Evolutionary conservation across 2,888 invertebrate genomes (phyloP), one percentile per base, ranked within the genome.

Genomic region (Andrena fulva): DNA sequence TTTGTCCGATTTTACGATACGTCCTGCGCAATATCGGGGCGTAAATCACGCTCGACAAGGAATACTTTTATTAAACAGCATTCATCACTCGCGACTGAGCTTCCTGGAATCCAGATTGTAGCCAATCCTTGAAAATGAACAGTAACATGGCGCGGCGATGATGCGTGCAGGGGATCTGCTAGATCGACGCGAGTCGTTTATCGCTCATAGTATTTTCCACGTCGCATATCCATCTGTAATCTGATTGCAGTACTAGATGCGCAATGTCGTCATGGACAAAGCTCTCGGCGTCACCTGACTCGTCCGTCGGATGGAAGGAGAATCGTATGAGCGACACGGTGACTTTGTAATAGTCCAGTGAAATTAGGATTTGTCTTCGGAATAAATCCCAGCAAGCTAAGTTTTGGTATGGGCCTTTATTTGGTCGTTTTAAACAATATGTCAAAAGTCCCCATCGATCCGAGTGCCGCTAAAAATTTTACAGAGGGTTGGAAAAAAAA

Each of bases 41-140:
- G 31, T 64, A 62, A 80, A 81, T 80, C 80, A 80, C 60, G 50
- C 35, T 33, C 72, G 33, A 10, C n/a, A 42, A 56, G 42, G 35
- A 68, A 54, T 33, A 81, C 68, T 81, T 80, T 69, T 52, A 80
- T 80, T 69, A 74, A 62, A 66, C 59, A 74, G 31, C 67, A 74
- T 81, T 81, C 67, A 50, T 74, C 56, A 68, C n/a, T 29, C 54
- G 68, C 31, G 69, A 16, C 20, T 31, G 27, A 33, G 68, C n/a
- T 31, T 54, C 24, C 54, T 56, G 60, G 31, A 60, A 59, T 16
- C 29, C 24, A 56, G 20, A 56, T 20, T 3, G 54, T 1, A 42
- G 24, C 24, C 27, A 1, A 10, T 56, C 24, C 54, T 56, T 7
- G 8, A 12, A 3, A 10, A 56, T 20, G 20, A 56, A 56, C 24